Conservation (phyloP, 2,888 invertebrate genomes). For the Cheilosia vulpina region DNA sequence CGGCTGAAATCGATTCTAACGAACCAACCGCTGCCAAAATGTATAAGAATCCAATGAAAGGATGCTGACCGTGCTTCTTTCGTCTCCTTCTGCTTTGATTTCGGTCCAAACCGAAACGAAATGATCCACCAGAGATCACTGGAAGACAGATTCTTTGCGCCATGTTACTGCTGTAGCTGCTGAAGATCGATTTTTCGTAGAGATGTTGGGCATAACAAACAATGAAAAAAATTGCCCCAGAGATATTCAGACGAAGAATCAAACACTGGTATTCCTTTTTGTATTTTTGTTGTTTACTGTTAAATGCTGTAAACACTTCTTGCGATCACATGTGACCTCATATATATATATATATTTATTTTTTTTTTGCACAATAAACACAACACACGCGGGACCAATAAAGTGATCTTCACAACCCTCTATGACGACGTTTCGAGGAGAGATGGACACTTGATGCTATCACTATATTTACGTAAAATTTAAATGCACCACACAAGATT, state of each 20-base stretch:
- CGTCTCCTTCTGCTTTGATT: slow-evolving; percentile 23
- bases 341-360: slow-evolving; percentile 6
- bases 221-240: slow-evolving; percentile 7
- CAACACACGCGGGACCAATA: slow-evolving; percentile 16
- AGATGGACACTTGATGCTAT: slow-evolving; percentile 40
- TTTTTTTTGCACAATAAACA: slow-evolving; percentile 22
- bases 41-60: slow-evolving; percentile 64
- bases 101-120: slow-evolving; percentile 31
- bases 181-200: slow-evolving; percentile 29
- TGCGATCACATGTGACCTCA: slow-evolving; percentile 33
- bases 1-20: slow-evolving; percentile 60
- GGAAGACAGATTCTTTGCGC: slow-evolving; percentile 50
- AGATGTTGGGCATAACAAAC: slow-evolving; percentile 54
- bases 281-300: slow-evolving; percentile 27
- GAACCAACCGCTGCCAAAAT: slow-evolving; percentile 57
- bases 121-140: slow-evolving; percentile 52
- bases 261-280: slow-evolving; percentile 71
- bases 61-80: slow-evolving; percentile 46
- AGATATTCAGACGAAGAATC: slow-evolving; percentile 7
- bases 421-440: slow-evolving; percentile 25
- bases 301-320: slow-evolving; percentile 35
- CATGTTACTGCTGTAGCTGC: slow-evolving; percentile 45
- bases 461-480: neutral
- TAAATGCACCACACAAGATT: slow-evolving; percentile 30
- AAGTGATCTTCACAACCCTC: slow-evolving; percentile 45